These are phyloP conservation scores for Homarus gammarus DNA, from an alignment of 2,888 invertebrate genomes.

Conservation along the genomic window DNA sequence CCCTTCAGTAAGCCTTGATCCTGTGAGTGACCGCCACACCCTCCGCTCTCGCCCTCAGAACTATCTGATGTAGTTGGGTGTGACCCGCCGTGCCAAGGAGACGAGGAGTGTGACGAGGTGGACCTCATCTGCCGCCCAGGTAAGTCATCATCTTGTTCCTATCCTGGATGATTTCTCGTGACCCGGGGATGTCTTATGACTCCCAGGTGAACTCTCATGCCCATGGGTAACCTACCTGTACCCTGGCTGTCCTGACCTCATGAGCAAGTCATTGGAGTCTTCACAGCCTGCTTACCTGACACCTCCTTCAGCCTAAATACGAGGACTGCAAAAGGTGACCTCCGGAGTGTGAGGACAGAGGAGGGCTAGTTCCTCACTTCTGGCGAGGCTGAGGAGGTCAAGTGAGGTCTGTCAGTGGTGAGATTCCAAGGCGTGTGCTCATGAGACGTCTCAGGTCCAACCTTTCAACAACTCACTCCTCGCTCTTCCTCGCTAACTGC, in stretches of 20 bases:
- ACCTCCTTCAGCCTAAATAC: too few relatives aligned
- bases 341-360: too few relatives aligned
- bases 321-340: too few relatives aligned
- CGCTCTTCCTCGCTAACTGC: background rate
- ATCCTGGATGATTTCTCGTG: too few relatives aligned
- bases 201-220: background rate
- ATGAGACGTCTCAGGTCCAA: background rate
- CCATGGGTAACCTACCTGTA: background rate
- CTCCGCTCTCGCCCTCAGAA: slow-evolving; percentile 2
- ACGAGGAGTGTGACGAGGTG: slow-evolving; percentile 35
- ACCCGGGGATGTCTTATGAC: background rate
- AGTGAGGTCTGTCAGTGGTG: too few relatives aligned
- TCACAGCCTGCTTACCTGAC: too few relatives aligned
- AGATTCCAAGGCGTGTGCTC: background rate
- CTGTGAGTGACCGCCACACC: background rate
- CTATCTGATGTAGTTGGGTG: slow-evolving; percentile 27
- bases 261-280: background rate
- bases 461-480: too few relatives aligned
- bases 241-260: background rate
- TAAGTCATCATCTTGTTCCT: slow-evolving; percentile 5
- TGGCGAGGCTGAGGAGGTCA: too few relatives aligned
- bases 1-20: too few relatives aligned
- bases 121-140: slow-evolving; percentile 50
- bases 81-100: slow-evolving; percentile 43
- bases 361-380: too few relatives aligned